These are phyloP conservation scores for Podocnemis expansa DNA, from an alignment of 2,113 vertebrate genomes.

Conservation along the genomic window DNA sequence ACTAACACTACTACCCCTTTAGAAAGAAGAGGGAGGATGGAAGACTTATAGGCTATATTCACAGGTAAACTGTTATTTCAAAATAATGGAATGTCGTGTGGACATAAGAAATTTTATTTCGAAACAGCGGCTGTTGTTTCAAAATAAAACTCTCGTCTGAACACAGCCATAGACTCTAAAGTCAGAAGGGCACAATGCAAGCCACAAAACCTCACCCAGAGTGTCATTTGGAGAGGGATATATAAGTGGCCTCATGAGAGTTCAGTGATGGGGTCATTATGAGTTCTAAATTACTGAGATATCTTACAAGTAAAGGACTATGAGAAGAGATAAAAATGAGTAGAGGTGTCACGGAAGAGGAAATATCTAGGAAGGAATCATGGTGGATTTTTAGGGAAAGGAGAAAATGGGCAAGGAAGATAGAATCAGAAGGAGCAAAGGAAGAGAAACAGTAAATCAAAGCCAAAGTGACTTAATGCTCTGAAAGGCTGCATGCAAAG, in stretches of 20 bases:
- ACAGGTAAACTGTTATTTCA: too few relatives aligned
- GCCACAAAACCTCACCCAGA: too few relatives aligned
- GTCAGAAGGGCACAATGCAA: too few relatives aligned
- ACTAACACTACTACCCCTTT: too few relatives aligned
- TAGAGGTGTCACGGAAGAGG: not conserved
- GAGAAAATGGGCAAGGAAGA: not conserved
- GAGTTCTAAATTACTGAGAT: not conserved
- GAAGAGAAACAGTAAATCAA: not conserved
- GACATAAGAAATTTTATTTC: too few relatives aligned
- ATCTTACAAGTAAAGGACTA: not conserved
- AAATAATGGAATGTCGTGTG: too few relatives aligned
- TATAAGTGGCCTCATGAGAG: not conserved
- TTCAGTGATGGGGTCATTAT: not conserved
- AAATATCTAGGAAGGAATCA: not conserved
- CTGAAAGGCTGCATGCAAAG: not conserved
- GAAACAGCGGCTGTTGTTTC: too few relatives aligned
- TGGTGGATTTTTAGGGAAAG: not conserved
- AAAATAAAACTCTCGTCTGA: too few relatives aligned
- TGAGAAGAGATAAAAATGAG: not conserved
- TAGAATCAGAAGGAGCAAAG: not conserved
- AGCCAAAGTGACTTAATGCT: not conserved
- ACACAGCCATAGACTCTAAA: too few relatives aligned
- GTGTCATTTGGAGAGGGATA: not conserved
- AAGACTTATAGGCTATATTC: too few relatives aligned
- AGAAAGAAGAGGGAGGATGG: not conserved